Evolutionary conservation across 1,140 invertebrate species (phyloP), one percentile per base, ranked within the genome.

Genomic region (Drosophila ironensis): DNA sequence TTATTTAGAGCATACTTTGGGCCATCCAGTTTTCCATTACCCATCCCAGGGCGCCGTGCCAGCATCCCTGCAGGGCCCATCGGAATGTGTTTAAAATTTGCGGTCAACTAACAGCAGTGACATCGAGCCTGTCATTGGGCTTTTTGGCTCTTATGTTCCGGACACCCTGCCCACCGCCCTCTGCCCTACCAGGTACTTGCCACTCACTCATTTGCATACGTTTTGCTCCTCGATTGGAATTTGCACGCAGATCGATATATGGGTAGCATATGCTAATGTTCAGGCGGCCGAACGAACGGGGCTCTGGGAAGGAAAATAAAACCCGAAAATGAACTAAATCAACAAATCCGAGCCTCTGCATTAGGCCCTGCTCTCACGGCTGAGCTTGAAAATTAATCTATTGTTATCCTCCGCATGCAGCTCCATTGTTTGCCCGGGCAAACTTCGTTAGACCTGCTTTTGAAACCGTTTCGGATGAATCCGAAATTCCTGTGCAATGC

Each of bases 141-240:
- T 56, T 7, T 51, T 27, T 64, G 67, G 50, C 14, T 42, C 47
- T 33, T 47, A 59, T 67, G 42, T 42, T 20, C 28, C 30, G 12
- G 44, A 9, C 25, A 7, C 8, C 25, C 25, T 9, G 25, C 25
- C 25, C 2, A 7, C 8, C 2, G 25, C 11, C 30, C 1, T 6
- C 30, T 14, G 30, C 30, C 30, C 9, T n/a, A n/a, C 30, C 11
- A 2, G 8, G n/a, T 2, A 11, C 28, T 60, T 81, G 66, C 50
- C 75, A 75, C 66, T 71, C 75, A 74, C 81, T 80, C 64, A 80
- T 80, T 80, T 80, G 71, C 75, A 80, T 81, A 60, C 61, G 50
- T 47, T 35, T 42, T 38, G 33, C 47, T 25, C 14, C 67, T 33
- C 11, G n/a, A 8, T 9, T 38, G 28, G 2, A 45, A 37, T 27